phyloP scores from a whole-genome alignment of 37 sponge, comb jelly and placozoan species.

The Hexactinellida sp. region DNA sequence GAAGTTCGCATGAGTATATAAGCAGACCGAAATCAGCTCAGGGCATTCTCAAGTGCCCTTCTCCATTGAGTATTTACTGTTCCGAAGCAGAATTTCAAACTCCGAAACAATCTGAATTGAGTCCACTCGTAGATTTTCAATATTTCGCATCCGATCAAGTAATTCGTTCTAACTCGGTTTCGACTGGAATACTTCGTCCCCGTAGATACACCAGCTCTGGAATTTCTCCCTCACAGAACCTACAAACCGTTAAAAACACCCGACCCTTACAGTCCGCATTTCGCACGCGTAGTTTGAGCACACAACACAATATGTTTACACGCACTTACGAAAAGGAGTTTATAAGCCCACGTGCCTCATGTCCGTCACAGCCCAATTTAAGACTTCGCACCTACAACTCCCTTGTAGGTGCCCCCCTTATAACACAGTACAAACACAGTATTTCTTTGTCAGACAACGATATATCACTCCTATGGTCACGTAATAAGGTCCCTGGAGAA shows the following conservation, averaged over 20 bases:
- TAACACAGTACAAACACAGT: neutral
- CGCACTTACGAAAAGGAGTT: neutral
- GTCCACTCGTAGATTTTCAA: neutral
- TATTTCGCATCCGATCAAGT: neutral
- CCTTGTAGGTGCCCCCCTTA: neutral
- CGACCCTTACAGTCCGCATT: neutral
- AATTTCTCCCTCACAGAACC: neutral
- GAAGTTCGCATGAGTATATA: neutral
- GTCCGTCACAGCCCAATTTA: neutral
- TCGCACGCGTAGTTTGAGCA: neutral
- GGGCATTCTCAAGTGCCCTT: slow-evolving; percentile 1
- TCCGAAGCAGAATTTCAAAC: neutral
- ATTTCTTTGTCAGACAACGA: neutral
- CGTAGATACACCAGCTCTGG: neutral
- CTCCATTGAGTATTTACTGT: neutral
- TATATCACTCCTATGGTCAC: neutral
- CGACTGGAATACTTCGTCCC: neutral
- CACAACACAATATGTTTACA: neutral
- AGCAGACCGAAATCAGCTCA: neutral
- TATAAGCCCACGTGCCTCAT: neutral
- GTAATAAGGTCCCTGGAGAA: neutral
- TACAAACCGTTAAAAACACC: neutral
- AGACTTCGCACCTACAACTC: neutral
- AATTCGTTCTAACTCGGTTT: neutral
- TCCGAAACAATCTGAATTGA: neutral